Evolutionary conservation across 2,888 invertebrate genomes (phyloP).

Genomic region (Agrotis clavis): DNA sequence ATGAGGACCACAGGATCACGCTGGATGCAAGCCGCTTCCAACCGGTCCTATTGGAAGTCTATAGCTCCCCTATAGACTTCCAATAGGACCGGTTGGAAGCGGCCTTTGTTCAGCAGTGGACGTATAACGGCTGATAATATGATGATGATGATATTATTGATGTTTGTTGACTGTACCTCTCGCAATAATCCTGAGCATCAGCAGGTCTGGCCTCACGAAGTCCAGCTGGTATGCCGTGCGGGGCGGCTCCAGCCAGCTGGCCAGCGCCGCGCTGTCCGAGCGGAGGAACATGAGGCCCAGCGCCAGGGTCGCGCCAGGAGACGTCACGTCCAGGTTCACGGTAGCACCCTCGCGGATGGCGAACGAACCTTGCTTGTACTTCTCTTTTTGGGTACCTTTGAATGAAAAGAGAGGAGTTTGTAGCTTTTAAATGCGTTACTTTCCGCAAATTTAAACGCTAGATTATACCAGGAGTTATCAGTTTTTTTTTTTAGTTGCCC

Average conservation of each 20-base stretch:
- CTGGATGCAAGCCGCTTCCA: too few species aligned
- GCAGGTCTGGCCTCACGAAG: constrained; percentile 97
- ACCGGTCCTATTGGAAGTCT: too few species aligned
- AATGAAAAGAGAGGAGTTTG: neutral
- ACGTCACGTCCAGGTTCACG: constrained; percentile 98
- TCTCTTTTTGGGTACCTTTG: constrained; percentile 95
- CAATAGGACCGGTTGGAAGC: too few species aligned
- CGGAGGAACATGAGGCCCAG: constrained; percentile 98
- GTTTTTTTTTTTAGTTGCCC: too few species aligned
- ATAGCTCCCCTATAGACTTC: too few species aligned
- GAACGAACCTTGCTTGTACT: constrained; percentile 96
- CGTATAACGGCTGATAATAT: too few species aligned
- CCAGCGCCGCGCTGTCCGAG: constrained; percentile 95
- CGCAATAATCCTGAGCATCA: constrained; percentile 95
- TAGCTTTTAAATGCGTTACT: too few species aligned
- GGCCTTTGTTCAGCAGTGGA: too few species aligned
- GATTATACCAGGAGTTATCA: too few species aligned
- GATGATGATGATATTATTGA: too few species aligned
- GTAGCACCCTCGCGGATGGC: constrained; percentile 97
- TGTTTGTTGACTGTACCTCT: constrained; percentile 87
- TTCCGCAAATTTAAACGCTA: too few species aligned
- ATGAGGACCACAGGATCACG: too few species aligned
- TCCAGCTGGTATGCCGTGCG: constrained; percentile 97
- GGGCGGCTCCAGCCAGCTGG: constrained; percentile 97
- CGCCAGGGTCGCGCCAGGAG: constrained; percentile 98